Base-by-base conservation (phyloP, 2,888 invertebrate genomes). In the Agrotis clavis region DNA sequence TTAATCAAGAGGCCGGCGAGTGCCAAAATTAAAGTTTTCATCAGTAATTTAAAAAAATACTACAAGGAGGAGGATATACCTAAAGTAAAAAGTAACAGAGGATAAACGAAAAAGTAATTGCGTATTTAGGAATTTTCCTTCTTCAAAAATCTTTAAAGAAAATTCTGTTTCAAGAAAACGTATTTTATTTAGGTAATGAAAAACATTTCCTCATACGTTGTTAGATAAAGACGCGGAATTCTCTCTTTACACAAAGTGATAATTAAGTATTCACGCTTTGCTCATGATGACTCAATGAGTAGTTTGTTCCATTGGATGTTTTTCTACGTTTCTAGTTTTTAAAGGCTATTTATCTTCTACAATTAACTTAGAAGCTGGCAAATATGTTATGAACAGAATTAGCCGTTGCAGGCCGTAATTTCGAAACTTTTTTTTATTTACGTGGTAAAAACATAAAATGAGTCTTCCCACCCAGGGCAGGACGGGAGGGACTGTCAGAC, bases 231-330 rank as follows among this genome's bases (percentile, higher is more conserved):
- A 62, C 11, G 47, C n/a, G 65, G 53, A 76, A 80, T 62, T 35
- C 21, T 41, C 19, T 70, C 45, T 65, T 53, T 65, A 76, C 56
- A 70, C 65, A 62, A 56, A 66, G 35, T 54, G 53, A 54, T 78
- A 63, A 65, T 80, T 65, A 59, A 54, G 62, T 80, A 81, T 76
- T 57, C 71, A 79, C 47, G n/a, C 16, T 50, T 19, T 19, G 60
- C 56, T 45, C 18, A 79, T 16, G 56, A 64, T 65, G 78, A 71
- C 48, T 69, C 50, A 64, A 79, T 48, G 47, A 41, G 11, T 45
- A 45, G 53, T 35, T 14, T 18, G 25, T 47, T n/a, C 13, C 13
- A 14, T 30, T n/a, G 19, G 16, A 67, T 53, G 13, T 68, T 57
- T 51, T 48, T 47, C n/a, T 56, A 54, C 47, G 3, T 19, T 35